Conservation (phyloP, 1,140 invertebrate genomes). For the Hyphantria cunea region DNA sequence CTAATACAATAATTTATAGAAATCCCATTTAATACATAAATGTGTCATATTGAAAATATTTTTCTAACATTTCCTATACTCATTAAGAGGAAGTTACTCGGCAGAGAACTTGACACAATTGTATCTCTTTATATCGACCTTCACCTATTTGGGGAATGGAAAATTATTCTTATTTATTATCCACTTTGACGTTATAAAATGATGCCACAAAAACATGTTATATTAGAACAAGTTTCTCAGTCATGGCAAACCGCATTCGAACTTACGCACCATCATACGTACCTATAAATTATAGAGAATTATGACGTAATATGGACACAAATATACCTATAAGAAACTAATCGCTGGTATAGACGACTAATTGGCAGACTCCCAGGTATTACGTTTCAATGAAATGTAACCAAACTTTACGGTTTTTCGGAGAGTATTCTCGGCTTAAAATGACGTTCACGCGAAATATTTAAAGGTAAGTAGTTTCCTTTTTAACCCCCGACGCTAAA, state of each 20-base stretch:
- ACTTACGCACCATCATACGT: background rate
- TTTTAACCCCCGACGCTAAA: too few relatives aligned
- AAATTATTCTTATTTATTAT: background rate
- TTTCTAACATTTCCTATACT: too few relatives aligned
- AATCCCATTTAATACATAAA: too few relatives aligned
- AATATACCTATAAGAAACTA: background rate
- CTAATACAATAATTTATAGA: too few relatives aligned
- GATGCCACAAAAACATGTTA: constrained; percentile 13
- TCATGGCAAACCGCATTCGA: constrained; percentile 18
- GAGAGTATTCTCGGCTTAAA: too few relatives aligned
- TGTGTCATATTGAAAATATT: too few relatives aligned
- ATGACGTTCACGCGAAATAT: too few relatives aligned
- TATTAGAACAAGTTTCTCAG: constrained; percentile 15
- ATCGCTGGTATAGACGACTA: background rate
- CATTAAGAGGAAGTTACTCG: too few relatives aligned
- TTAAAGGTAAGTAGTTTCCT: too few relatives aligned
- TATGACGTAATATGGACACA: constrained; percentile 17
- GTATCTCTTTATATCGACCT: background rate
- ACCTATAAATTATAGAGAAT: background rate
- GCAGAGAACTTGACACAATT: background rate
- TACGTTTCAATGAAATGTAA: background rate
- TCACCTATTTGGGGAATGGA: background rate
- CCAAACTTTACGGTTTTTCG: too few relatives aligned
- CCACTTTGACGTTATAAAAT: constrained; percentile 6
- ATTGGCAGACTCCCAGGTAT: background rate